Evolutionary conservation across 2,888 invertebrate species (phyloP).

Genomic region (Drosophila sordidula): DNA sequence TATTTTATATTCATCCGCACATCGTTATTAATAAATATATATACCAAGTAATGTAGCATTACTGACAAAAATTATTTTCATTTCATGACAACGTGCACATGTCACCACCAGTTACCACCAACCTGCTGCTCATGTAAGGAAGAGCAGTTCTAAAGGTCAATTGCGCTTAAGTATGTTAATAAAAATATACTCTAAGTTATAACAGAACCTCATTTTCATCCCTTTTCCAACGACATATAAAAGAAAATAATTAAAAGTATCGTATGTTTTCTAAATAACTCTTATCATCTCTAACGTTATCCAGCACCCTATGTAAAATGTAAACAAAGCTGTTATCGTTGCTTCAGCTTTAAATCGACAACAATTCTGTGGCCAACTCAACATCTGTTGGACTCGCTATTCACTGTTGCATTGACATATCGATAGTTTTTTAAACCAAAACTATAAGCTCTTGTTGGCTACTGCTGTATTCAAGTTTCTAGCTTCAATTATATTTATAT

Average conservation of each 20-base stretch:
- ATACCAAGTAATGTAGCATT: neutral
- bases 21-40: neutral
- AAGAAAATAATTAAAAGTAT: neutral
- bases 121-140: neutral
- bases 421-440: slow-evolving; percentile 19
- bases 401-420: slow-evolving; percentile 1
- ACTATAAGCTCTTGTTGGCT: too few relatives aligned
- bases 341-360: slow-evolving; percentile 6
- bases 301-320: slow-evolving; percentile 33
- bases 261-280: neutral
- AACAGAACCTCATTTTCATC: neutral
- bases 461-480: neutral
- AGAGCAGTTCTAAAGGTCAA: neutral
- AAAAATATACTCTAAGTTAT: neutral
- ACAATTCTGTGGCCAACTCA: slow-evolving; percentile 14
- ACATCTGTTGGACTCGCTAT: slow-evolving; percentile 7
- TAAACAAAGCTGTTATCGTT: slow-evolving; percentile 41
- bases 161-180: neutral
- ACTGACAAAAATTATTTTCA: neutral
- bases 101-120: neutral
- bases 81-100: neutral
- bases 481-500: neutral
- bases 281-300: neutral
- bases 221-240: neutral
- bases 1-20: neutral